Conservation (phyloP, 2,797 vertebrate species). For the Sebastes dallii region DNA sequence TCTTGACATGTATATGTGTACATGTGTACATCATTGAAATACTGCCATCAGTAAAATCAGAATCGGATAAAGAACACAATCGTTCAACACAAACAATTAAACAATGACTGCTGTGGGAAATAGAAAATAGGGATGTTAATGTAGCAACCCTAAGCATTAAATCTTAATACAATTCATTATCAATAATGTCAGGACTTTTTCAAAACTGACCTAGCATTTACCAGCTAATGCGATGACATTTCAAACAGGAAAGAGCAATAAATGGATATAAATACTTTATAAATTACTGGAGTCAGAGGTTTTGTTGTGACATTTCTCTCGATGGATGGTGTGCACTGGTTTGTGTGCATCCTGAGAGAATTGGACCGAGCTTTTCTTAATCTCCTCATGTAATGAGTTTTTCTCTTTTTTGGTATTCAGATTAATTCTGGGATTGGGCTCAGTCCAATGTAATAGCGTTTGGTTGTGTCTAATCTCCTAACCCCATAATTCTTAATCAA, state of each 20-base stretch:
- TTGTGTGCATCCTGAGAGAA: constrained; percentile 65
- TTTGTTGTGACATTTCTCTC: constrained; percentile 38
- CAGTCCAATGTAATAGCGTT: constrained; percentile 88
- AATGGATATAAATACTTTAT: constrained; percentile 18
- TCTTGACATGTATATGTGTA: neutral
- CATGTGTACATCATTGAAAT: neutral
- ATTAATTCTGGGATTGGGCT: constrained; percentile 92
- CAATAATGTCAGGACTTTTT: constrained; percentile 6
- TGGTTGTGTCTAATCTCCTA: constrained; percentile 89
- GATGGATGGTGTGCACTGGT: constrained; percentile 25
- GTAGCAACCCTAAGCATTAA: neutral
- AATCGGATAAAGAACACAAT: neutral
- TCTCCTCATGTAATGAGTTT: constrained; percentile 87
- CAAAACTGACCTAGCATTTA: constrained; percentile 10
- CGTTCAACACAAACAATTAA: neutral
- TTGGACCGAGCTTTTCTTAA: constrained; percentile 83
- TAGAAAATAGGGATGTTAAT: neutral
- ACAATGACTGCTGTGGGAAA: neutral
- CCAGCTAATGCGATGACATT: constrained; percentile 34
- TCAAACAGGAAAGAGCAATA: constrained; percentile 21
- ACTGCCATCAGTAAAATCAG: neutral
- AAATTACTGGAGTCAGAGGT: constrained; percentile 30
- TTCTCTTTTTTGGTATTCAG: constrained; percentile 83
- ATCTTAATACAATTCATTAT: constrained; percentile 13
- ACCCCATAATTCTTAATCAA: constrained; percentile 92